phyloP scores from a whole-genome alignment of 35 echinoderm and acorn worm species.

The Ophiothrix spiculata region DNA sequence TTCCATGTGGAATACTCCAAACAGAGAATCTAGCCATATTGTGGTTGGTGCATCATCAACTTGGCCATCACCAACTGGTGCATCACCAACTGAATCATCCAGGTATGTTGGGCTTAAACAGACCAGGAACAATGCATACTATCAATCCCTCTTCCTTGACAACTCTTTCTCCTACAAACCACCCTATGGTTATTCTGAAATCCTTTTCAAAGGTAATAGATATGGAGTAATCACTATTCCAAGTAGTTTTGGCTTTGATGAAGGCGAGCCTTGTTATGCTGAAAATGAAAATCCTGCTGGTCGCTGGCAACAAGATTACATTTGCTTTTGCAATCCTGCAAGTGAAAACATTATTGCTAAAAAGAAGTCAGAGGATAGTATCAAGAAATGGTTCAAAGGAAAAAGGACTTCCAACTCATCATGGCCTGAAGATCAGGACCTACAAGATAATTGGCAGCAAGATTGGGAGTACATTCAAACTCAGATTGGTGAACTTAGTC shows the following conservation, averaged over 20 bases:
- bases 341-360: background rate
- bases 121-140: constrained; percentile 3
- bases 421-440: background rate
- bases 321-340: background rate
- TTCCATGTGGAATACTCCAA: constrained; percentile 41
- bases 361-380: background rate
- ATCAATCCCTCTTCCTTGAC: background rate
- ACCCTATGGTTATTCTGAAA: constrained; percentile 14
- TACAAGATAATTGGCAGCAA: background rate
- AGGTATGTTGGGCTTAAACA: constrained; percentile 4
- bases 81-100: background rate
- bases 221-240: constrained; percentile 11
- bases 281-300: background rate
- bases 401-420: background rate
- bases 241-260: background rate
- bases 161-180: constrained; percentile 15
- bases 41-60: constrained; percentile 21
- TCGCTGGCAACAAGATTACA: background rate
- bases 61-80: too few species aligned
- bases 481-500: background rate
- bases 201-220: background rate
- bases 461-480: background rate
- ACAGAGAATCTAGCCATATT: constrained; percentile 10
- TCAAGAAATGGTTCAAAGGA: constrained; percentile 12
- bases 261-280: constrained; percentile 6